Evolutionary conservation across 2,113 vertebrate genomes (phyloP).

Genomic region (Cariama cristata): DNA sequence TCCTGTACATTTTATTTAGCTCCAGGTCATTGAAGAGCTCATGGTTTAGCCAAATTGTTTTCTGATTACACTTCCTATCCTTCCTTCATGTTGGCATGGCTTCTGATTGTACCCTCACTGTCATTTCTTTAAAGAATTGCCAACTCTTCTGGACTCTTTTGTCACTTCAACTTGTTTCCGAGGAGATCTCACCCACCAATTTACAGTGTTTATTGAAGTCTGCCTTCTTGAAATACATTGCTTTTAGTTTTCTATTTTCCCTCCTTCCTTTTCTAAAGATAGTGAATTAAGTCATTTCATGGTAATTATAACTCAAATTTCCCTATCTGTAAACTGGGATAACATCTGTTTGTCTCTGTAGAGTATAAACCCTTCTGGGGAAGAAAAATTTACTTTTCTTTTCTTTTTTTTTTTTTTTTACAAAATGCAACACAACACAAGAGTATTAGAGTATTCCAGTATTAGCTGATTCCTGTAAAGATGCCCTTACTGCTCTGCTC

Average conservation of each 20-base stretch:
- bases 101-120: conserved; percentile 68
- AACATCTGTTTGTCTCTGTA: neutral
- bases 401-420: neutral
- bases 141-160: conserved; percentile 64
- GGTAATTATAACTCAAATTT: conserved; percentile 1
- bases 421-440: neutral
- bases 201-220: conserved; percentile 61
- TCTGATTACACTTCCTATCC: conserved; percentile 73
- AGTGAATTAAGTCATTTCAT: conserved; percentile 27
- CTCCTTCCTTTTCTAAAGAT: conserved; percentile 31
- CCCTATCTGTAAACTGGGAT: neutral
- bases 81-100: conserved; percentile 71
- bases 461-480: neutral
- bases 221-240: conserved; percentile 27
- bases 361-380: neutral
- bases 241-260: conserved; percentile 40
- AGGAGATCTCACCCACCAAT: conserved; percentile 60
- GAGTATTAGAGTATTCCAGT: neutral
- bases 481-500: neutral
- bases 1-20: conserved; percentile 70
- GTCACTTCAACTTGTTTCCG: conserved; percentile 68
- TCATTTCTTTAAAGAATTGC: conserved; percentile 75
- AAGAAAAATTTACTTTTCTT: neutral
- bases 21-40: conserved; percentile 68
- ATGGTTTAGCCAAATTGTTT: conserved; percentile 64